Base-by-base conservation (phyloP, 1,140 invertebrate genomes). In the Drosophila parabipectinata region DNA sequence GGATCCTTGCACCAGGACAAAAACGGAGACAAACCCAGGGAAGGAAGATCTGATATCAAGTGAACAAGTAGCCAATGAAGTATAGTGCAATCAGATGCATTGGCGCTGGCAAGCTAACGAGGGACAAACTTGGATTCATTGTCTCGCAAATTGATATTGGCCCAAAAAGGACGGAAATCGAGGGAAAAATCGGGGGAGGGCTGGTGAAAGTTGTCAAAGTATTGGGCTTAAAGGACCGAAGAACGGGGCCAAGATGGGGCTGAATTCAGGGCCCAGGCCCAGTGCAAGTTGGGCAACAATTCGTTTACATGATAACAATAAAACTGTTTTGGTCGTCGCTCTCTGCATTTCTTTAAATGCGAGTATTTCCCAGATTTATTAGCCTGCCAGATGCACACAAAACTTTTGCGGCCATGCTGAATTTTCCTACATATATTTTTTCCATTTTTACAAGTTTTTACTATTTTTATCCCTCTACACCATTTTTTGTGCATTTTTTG, bases 81-180 rank as follows among this genome's bases (percentile, higher is more conserved):
- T 61, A 73, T 81, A 57, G 64, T 81, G 81, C 82, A 87, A 81
- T 87, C 82, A 77, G 77, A 81, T 77, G 82, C 77, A 77, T 81
- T 73, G 79, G 68, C 74, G 45, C 74, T 67, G 56, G 67, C 59
- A 45, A 63, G 53, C 78, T 77, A 81, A 81, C 72, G 62, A 77
- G 72, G 48, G 59, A 56, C 61, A 81, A 69, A 59, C 30, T 74
- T 54, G 57, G 51, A 63, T 56, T 63, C 67, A 77, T 84, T 84
- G 81, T 87, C 77, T 81, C 61, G 73, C 82, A 87, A 85, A 85
- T 87, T 87, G 82, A 85, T 87, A 77, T 85, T 84, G 77, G 64
- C 37, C 68, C 56, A 41, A 18, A 24, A 30, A 30, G 30, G 47
- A 57, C 32, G 8, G 8, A 30, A 48, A 50, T 39, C 39, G 44